Conservation (phyloP, 2,113 vertebrate species). For the Chionomys nivalis region DNA sequence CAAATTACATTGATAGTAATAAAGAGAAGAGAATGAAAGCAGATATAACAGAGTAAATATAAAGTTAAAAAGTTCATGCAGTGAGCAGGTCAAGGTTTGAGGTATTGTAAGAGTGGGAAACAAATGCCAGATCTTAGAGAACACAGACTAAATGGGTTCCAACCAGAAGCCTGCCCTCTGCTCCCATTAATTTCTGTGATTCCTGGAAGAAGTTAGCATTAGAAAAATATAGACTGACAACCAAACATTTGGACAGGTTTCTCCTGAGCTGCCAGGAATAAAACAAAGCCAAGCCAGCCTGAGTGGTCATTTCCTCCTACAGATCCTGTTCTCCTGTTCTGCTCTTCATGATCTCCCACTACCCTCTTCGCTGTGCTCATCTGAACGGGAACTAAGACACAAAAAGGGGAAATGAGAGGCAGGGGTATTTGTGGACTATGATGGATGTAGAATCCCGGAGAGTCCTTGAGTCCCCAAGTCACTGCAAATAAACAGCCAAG, state of each 20-base stretch:
- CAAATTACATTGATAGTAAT: background rate
- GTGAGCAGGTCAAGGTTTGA: slow-evolving; percentile 3
- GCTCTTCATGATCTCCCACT: slow-evolving; percentile 48
- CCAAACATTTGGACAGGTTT: slow-evolving; percentile 33
- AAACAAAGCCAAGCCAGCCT: background rate
- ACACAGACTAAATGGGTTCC: background rate
- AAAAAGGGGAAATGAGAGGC: slow-evolving; percentile 80
- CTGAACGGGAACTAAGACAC: slow-evolving; percentile 69
- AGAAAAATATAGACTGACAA: slow-evolving; percentile 7
- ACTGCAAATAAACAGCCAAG: slow-evolving; percentile 53
- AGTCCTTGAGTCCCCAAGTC: slow-evolving; percentile 74
- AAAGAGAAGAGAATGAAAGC: slow-evolving; percentile 12
- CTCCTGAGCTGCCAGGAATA: slow-evolving; percentile 31
- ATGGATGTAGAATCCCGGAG: slow-evolving; percentile 72
- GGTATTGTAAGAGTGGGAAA: background rate
- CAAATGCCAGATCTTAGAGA: slow-evolving; percentile 16
- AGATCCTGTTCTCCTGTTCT: slow-evolving; percentile 43
- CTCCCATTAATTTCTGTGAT: background rate
- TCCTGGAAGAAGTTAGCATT: slow-evolving; percentile 34
- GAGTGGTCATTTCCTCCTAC: slow-evolving; percentile 63
- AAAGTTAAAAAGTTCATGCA: background rate
- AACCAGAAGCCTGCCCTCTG: background rate
- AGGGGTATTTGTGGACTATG: slow-evolving; percentile 72
- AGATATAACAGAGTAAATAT: slow-evolving; percentile 27
- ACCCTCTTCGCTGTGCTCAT: background rate